Conservation (phyloP, 2,888 invertebrate genomes). For the Atethmia centrago region DNA sequence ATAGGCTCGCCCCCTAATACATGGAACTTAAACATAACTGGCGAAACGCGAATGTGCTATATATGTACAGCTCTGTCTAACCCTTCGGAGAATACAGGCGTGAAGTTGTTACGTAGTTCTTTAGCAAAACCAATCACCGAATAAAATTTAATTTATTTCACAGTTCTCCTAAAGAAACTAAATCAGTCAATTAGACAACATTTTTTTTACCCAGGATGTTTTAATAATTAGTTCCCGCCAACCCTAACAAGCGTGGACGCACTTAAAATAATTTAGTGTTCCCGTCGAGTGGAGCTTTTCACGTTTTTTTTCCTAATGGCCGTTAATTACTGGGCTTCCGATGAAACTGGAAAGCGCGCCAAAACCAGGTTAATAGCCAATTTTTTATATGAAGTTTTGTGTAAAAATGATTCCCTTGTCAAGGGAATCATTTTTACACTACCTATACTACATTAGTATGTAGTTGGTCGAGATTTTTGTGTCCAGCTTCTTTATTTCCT, state of each 20-base stretch:
- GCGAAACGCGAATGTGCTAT: not conserved
- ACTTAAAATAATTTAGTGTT: constrained; percentile 61
- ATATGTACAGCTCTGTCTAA: not conserved
- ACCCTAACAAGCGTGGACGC: constrained; percentile 38
- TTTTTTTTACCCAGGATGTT: not conserved
- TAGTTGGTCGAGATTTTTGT: constrained; percentile 30
- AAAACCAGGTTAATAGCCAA: constrained; percentile 71
- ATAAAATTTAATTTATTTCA: not conserved
- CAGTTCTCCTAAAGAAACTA: not conserved
- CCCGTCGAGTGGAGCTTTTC: constrained; percentile 48
- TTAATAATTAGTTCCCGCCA: constrained; percentile 28
- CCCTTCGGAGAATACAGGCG: not conserved
- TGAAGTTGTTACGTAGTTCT: not conserved
- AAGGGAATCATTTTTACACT: too few relatives aligned
- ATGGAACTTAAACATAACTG: not conserved
- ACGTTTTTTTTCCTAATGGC: constrained; percentile 62
- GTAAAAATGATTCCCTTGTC: constrained; percentile 51
- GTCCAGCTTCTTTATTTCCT: constrained; percentile 27
- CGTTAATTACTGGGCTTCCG: constrained; percentile 69
- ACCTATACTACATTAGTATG: too few relatives aligned
- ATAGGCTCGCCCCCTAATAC: not conserved
- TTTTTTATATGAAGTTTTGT: constrained; percentile 65
- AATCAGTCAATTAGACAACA: not conserved
- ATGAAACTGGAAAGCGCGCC: constrained; percentile 62
- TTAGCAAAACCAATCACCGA: not conserved